Conservation (phyloP, 2,797 vertebrate species). For the Mormyrus proboscirostris region DNA sequence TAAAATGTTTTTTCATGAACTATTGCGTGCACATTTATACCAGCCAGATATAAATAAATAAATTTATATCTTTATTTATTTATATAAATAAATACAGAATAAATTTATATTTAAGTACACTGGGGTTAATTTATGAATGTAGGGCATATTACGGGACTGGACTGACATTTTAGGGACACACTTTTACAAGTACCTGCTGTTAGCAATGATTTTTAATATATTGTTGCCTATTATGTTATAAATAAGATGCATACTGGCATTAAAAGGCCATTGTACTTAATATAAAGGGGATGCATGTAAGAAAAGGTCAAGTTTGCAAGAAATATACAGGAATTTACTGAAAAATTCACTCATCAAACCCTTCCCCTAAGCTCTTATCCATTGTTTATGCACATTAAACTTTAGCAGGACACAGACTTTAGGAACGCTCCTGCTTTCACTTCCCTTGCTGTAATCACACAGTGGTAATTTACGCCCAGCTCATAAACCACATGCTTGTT, state of each 20-base stretch:
- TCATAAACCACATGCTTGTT: neutral
- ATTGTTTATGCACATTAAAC: constrained; percentile 5
- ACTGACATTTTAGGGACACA: neutral
- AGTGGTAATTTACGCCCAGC: neutral
- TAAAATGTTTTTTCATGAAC: neutral
- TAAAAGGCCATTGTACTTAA: neutral
- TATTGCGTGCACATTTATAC: neutral
- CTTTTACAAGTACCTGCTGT: neutral
- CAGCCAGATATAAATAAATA: neutral
- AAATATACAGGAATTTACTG: neutral
- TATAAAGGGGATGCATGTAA: neutral
- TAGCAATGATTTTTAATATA: neutral
- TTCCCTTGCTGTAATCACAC: neutral
- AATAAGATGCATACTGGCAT: neutral
- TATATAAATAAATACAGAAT: neutral
- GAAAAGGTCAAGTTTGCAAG: neutral
- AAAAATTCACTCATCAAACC: neutral
- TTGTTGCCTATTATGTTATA: neutral
- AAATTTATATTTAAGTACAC: neutral
- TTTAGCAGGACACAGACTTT: neutral
- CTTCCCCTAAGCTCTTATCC: neutral
- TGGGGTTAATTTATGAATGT: neutral
- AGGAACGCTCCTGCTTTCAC: neutral
- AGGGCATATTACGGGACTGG: neutral
- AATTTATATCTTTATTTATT: neutral